A percentile compares a stretch with the other conserved stretches of the same genome.
Conservation (phyloP, 2,113 vertebrate genomes). For the Amphiprion percula region DNA sequence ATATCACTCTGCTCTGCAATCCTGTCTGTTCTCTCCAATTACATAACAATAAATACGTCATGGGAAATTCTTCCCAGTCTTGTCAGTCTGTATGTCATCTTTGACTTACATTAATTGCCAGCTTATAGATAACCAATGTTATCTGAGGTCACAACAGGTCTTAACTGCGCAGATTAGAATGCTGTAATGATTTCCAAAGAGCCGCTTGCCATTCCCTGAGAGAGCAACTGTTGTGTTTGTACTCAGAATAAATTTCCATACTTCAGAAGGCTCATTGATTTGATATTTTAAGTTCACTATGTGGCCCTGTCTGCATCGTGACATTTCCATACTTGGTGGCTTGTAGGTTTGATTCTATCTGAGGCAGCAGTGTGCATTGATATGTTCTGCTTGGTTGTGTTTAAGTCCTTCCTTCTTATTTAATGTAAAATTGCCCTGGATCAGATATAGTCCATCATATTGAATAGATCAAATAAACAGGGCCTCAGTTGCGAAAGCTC, state of each 20-base stretch:
- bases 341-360: too few relatives aligned
- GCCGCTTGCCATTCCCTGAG: background rate
- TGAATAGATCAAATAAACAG: background rate
- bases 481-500: background rate
- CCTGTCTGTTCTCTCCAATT: background rate
- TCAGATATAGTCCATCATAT: background rate
- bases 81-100: slow-evolving; percentile 22
- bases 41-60: slow-evolving; percentile 7
- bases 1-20: background rate
- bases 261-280: background rate
- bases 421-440: background rate
- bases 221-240: background rate
- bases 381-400: background rate
- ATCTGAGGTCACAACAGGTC: slow-evolving; percentile 5
- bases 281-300: background rate
- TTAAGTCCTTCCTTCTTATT: background rate
- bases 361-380: background rate
- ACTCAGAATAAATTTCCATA: background rate
- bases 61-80: slow-evolving; percentile 17
- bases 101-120: background rate
- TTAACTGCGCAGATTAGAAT: background rate
- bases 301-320: too few relatives aligned
- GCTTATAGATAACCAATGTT: slow-evolving; percentile 18
- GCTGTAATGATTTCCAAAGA: background rate
- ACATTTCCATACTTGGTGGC: background rate